A percentile compares a stretch with the other conserved stretches of the same genome.
Conservation (phyloP, 2,797 vertebrate genomes). For the Loris lydekkerianus region DNA sequence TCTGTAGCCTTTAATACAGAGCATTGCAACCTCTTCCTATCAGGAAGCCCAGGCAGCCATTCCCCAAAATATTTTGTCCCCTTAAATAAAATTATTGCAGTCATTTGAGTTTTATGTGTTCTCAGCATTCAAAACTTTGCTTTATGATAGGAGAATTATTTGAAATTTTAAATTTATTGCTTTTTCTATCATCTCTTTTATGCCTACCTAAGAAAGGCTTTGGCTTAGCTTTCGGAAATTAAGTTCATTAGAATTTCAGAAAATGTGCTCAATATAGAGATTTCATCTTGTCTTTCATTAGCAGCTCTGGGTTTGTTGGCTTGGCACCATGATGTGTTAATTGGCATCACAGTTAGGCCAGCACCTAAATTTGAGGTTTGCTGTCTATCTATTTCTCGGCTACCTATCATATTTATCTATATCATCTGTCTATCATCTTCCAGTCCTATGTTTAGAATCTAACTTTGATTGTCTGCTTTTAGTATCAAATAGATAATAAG, state of each 20-base stretch:
- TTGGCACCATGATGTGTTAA: not conserved
- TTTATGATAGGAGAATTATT: not conserved
- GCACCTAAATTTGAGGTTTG: not conserved
- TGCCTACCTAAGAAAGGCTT: not conserved
- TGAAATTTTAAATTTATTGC: constrained; percentile 33
- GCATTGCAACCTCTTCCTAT: not conserved
- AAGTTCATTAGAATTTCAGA: not conserved
- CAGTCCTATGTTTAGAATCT: not conserved
- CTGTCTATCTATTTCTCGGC: not conserved
- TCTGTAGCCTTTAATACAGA: too few species aligned
- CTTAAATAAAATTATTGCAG: constrained; percentile 29
- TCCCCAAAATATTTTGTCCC: constrained; percentile 18
- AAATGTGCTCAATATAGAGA: not conserved
- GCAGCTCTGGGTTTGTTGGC: not conserved
- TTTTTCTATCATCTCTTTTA: not conserved
- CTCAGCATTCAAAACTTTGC: constrained; percentile 5
- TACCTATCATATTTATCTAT: not conserved
- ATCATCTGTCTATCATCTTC: not conserved
- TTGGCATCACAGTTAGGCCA: not conserved
- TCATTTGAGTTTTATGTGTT: not conserved
- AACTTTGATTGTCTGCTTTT: not conserved
- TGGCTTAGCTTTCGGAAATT: constrained; percentile 27
- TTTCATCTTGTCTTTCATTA: not conserved
- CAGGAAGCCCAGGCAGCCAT: not conserved
- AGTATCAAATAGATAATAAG: not conserved